Evolutionary conservation across 2,113 vertebrate genomes (phyloP).

Genomic region (Ploceus nigricollis): DNA sequence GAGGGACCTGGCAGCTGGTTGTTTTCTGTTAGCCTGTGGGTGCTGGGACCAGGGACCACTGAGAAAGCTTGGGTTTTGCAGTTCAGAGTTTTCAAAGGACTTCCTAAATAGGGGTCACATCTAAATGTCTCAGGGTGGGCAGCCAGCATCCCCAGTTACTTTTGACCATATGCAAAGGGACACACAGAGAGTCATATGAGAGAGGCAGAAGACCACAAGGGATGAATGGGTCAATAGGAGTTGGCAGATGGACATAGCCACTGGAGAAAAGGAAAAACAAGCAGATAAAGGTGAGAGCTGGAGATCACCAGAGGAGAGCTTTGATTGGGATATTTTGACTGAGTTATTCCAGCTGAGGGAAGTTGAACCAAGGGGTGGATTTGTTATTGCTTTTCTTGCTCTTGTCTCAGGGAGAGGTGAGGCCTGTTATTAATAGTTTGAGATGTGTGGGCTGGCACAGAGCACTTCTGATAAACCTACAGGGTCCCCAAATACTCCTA

Average conservation of each 20-base stretch:
- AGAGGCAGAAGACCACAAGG: not conserved
- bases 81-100: not conserved
- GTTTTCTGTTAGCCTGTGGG: not conserved
- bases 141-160: not conserved
- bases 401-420: not conserved
- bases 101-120: not conserved
- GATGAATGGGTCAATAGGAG: not conserved
- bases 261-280: not conserved
- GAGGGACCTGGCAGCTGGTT: not conserved
- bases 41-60: not conserved
- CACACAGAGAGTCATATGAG: not conserved
- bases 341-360: not conserved
- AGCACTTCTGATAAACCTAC: not conserved
- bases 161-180: not conserved
- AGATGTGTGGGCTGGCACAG: accelerated
- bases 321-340: not conserved
- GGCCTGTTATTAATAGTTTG: not conserved
- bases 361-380: accelerated
- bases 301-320: not conserved
- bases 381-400: not conserved
- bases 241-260: not conserved
- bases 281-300: not conserved
- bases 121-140: not conserved
- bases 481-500: not conserved
- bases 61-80: not conserved